phyloP scores from a whole-genome alignment of 64 coral and sea anemone genomes.

The Montipora capricornis region DNA sequence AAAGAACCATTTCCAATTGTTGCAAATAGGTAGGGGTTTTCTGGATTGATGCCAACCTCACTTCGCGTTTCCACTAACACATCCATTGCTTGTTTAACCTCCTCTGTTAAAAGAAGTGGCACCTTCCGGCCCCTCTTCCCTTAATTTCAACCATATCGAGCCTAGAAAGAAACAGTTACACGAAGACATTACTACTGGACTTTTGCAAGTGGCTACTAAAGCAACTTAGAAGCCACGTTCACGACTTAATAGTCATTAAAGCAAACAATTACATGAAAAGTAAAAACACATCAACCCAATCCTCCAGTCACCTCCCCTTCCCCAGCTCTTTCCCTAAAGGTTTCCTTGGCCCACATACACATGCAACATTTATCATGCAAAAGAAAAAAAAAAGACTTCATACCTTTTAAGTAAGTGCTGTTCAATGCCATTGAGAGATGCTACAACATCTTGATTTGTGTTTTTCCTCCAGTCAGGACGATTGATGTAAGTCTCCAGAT shows the following conservation, averaged over 20 bases:
- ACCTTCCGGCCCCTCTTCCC: slow-evolving; percentile 2
- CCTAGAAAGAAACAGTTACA: background rate
- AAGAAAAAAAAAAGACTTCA: too few relatives aligned
- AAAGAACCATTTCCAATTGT: background rate
- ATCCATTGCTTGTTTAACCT: slow-evolving; percentile 27
- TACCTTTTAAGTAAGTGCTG: slow-evolving; percentile 20
- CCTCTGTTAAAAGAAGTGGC: slow-evolving; percentile 42
- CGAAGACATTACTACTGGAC: too few relatives aligned
- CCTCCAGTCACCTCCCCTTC: too few relatives aligned
- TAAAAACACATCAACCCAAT: too few relatives aligned
- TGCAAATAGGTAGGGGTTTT: slow-evolving; percentile 20
- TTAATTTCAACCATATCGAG: slow-evolving; percentile 53
- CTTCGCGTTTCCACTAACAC: slow-evolving; percentile 32
- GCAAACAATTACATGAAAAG: too few relatives aligned
- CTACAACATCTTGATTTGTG: background rate
- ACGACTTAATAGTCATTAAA: too few relatives aligned
- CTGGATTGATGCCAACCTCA: slow-evolving; percentile 27
- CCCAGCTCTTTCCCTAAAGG: too few relatives aligned
- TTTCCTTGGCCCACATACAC: too few relatives aligned
- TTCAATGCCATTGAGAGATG: background rate
- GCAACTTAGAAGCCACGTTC: too few relatives aligned
- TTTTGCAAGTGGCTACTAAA: too few relatives aligned
- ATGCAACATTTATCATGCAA: too few relatives aligned
- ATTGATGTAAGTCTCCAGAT: slow-evolving; percentile 20
- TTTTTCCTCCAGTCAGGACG: background rate